Evolutionary conservation across 2,113 vertebrate genomes (phyloP).

Genomic region (Gambusia affinis): DNA sequence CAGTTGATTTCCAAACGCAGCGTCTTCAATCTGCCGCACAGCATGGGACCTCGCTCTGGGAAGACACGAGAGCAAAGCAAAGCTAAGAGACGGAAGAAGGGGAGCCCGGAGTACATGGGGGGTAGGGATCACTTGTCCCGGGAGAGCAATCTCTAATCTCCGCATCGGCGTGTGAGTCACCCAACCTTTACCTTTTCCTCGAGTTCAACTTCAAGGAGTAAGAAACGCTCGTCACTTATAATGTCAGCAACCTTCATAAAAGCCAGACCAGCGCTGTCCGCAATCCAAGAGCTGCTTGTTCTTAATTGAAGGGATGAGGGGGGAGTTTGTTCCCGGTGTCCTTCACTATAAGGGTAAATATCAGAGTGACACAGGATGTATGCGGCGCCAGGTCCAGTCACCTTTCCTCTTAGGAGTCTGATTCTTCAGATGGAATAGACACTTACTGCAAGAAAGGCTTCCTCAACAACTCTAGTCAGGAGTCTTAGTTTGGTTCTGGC

Average conservation of each 20-base stretch:
- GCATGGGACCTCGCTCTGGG: conserved; percentile 64
- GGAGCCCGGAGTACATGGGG: conserved; percentile 9
- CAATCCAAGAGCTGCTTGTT: conserved; percentile 5
- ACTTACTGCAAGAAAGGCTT: conserved; percentile 26
- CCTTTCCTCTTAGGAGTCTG: conserved; percentile 34
- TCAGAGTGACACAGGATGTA: conserved; percentile 25
- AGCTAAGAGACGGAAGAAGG: conserved; percentile 28
- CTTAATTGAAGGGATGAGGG: conserved; percentile 51
- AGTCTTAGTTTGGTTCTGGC: conserved; percentile 72
- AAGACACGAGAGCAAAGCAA: conserved; percentile 45
- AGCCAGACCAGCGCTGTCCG: conserved; percentile 15
- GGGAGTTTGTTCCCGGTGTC: conserved; percentile 38
- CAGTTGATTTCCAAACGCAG: conserved; percentile 79
- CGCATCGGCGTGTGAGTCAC: conserved; percentile 25
- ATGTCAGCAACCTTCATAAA: conserved; percentile 55
- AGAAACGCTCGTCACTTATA: conserved; percentile 30
- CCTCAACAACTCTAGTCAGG: conserved; percentile 61
- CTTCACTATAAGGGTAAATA: conserved; percentile 42
- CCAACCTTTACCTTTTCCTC: conserved; percentile 43
- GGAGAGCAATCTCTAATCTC: conserved; percentile 33
- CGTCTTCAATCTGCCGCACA: conserved; percentile 82
- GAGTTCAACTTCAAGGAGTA: conserved; percentile 34
- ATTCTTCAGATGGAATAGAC: conserved; percentile 21
- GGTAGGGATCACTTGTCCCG: conserved; percentile 13
- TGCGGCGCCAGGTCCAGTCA: conserved; percentile 7